Percentiles rank a stretch among this genome's conserved stretches.
Evolutionary conservation across 1,140 invertebrate genomes (phyloP).

Genomic region (Oscheius sp.): DNA sequence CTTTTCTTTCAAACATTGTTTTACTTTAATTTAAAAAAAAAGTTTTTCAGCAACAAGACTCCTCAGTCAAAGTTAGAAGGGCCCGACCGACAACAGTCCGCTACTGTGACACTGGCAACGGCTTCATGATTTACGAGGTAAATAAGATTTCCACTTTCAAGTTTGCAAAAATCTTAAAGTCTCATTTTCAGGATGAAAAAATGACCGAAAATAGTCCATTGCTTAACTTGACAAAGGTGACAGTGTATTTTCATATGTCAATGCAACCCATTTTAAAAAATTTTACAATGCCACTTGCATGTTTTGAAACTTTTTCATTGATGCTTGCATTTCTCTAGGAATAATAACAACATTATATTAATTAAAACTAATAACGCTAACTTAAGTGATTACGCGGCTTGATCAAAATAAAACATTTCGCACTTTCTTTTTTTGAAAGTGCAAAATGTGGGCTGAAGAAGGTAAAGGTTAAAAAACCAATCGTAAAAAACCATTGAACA

Average conservation of each 20-base stretch:
- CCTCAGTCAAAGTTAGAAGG: constrained; percentile 20
- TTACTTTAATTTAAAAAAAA: not conserved
- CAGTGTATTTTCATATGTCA: constrained; percentile 6
- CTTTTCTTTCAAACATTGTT: not conserved
- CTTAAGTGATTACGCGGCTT: too few species aligned
- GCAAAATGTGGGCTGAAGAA: too few species aligned
- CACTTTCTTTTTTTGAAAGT: too few species aligned
- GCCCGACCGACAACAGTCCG: constrained; percentile 20
- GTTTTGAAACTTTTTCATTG: constrained; percentile 12
- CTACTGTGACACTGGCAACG: constrained; percentile 37
- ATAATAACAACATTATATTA: too few species aligned
- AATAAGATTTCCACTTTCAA: not conserved
- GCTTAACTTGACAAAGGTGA: constrained; percentile 15
- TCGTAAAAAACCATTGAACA: too few species aligned
- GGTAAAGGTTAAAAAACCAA: too few species aligned
- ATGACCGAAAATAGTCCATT: constrained; percentile 17
- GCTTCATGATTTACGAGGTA: constrained; percentile 39
- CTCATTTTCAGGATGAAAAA: not conserved
- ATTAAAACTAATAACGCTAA: too few species aligned
- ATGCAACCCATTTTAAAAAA: not conserved
- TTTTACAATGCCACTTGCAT: not conserved
- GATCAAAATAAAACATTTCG: too few species aligned
- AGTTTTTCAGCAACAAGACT: constrained; percentile 4
- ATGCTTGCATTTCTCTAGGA: constrained; percentile 7
- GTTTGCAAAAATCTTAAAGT: not conserved